Evolutionary conservation across 2,888 invertebrate genomes (phyloP), one percentile per base, ranked within the genome.

Genomic region (Timema podura): DNA sequence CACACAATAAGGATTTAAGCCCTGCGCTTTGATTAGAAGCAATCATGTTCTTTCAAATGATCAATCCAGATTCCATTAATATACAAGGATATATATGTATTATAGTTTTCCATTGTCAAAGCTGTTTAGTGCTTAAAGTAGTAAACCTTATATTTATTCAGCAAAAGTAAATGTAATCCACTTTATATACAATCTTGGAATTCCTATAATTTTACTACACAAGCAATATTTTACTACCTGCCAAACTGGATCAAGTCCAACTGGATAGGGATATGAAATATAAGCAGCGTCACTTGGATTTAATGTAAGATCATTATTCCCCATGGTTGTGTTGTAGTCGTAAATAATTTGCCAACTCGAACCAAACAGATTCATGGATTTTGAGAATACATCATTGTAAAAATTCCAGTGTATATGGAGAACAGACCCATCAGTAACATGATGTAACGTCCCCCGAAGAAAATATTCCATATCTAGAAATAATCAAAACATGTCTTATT

Each of bases 321-420:
- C 75, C 48, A 69, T 70, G 47, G 85, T 73, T 0, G 81, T 82
- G 0, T 76, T 74, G 70, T 80, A 77, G 69, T 81, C 81, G 70
- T 84, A 84, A 1, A 80, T 78, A 48, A 78, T 75, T 15, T 70
- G 75, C 91, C 91, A 92, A 49, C 84, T 82, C 0, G 88, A 84
- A 5, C 89, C 89, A 79, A 92, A 91, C 51, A 92, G 82, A 77
- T 91, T 91, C 75, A 91, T 75, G 5, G 91, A 88, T 78, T 90
- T 91, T 54, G 91, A 90, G 80, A 91, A 92, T n/a, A 89, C 77
- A 78, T 92, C 92, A 79, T 92, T 92, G 82, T 92, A 92, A 71
- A 92, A 64, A 91, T 76, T 48, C 92, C 92, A 45, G 91, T 90
- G 81, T 92, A 92, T 73, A 91, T 86, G 0, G 91, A 91, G 79